Conservation (phyloP, 2,797 vertebrate genomes). For the Tragopan temminckii region DNA sequence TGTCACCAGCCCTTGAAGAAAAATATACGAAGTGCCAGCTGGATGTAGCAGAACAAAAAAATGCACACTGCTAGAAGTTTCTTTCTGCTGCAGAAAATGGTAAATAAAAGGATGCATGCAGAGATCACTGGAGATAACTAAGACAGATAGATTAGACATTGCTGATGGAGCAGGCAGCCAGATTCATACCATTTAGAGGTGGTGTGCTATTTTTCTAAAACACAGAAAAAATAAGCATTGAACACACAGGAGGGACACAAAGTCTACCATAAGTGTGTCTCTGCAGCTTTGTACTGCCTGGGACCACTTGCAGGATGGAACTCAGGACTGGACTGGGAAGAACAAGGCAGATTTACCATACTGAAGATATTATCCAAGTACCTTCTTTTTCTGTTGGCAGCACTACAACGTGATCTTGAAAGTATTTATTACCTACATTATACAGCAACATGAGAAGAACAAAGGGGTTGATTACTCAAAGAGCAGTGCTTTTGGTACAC, state of each 20-base stretch:
- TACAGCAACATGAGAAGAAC: background rate
- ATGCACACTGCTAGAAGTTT: conserved; percentile 1
- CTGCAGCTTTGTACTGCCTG: background rate
- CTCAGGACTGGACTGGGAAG: background rate
- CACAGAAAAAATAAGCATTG: background rate
- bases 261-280: background rate
- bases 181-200: background rate
- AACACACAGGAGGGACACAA: background rate
- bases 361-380: background rate
- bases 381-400: background rate
- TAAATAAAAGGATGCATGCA: background rate
- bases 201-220: background rate
- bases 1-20: conserved; percentile 15
- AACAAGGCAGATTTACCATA: background rate
- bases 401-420: background rate
- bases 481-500: background rate
- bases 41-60: conserved; percentile 31
- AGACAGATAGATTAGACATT: background rate
- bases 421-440: background rate
- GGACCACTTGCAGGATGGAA: background rate
- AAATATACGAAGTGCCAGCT: conserved; percentile 25
- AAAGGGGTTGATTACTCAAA: background rate
- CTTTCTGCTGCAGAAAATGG: background rate
- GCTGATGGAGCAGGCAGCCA: background rate
- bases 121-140: background rate